Base-by-base conservation (phyloP, 2,888 invertebrate genomes). In the Tachina grossa region DNA sequence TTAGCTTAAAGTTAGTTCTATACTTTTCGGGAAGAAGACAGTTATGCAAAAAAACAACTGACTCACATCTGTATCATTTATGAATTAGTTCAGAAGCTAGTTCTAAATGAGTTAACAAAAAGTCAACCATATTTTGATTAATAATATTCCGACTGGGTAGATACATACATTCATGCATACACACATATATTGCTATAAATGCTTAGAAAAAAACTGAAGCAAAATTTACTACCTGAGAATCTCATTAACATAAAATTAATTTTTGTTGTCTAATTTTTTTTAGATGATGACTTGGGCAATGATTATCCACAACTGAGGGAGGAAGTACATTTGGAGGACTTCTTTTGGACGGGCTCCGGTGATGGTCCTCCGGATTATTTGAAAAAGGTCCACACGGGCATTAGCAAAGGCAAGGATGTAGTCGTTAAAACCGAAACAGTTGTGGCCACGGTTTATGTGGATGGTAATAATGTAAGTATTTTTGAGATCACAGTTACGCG, bases 301-400 rank as follows among this genome's bases (percentile, higher is more conserved):
- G 90, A 90, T 81, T 92, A 92, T 88, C 89, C 91, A 1, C 92
- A 92, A 79, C 87, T 91, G 9, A 89, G 92, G 68, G 91, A 93
- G 76, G 92, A 93, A 83, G 90, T 93, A 3, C 92, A 92, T 47
- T 89, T 97, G 79, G 97, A 97, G 89, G 97, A 97, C 91, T 97
- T 97, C 93, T 96, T 97, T 92, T 97, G 97, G 97, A 97, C 97
- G 0, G 97, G 97, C 0, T 96, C 96, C 0, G 97, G 97, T 0
- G 97, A 97, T 90, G 97, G 96, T 0, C 95, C 96, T 0, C 94
- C 95, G 10, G 94, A 94, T 0, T 92, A 90, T 80, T 87, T 92
- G 9, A 92, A 91, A 87, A 91, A 92, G 78, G 92, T 93, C 13
- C 92, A 92, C 83, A 92, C 94, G 93, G 89, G 93, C 94, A 88